Base-by-base conservation (phyloP, 2,888 invertebrate species). In the Fabriciana adippe region DNA sequence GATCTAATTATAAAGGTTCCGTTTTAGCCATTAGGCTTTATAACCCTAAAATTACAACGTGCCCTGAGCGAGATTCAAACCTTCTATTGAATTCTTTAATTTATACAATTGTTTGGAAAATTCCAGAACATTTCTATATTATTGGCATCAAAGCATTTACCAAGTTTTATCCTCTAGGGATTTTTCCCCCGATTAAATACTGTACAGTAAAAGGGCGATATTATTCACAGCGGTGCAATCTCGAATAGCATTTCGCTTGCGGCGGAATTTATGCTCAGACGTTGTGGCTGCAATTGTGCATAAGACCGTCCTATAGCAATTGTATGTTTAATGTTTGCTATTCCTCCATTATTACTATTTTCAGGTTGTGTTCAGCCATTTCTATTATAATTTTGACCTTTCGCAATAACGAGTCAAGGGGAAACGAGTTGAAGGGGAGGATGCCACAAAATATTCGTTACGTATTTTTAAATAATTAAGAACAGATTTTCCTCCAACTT, bases 201-300 rank as follows among this genome's bases (percentile, higher is more conserved):
- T 48, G 21, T 56, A 48, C 50, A 64, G 47, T 64, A 48, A 55
- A 51, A 64, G 55, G 64, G 41, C 47, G 50, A 50, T 55, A 56
- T 64, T 64, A 65, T 59, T 65, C 59, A 45, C 65, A 31, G 59
- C 14, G 45, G 57, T 8, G 54, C 47, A 53, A 64, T 59, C 53
- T 26, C 31, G 53, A 59, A 66, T 54, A 59, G 59, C 57, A 48
- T 64, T 64, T 45, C 59, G 57, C 65, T 35, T 14, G 65, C 26
- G 54, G 59, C 51, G 61, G 61, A 41, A 61, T 61, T 51, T 41
- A 16, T 6, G 15, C 48, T 48, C 59, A 16, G 61, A 61, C 61
- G 51, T 41, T 51, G 61, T 15, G 51, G 41, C 35, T 61, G 61
- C 51, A 61, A 61, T 61, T 61, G 61, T 61, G 61, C 53, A 61